Base-by-base conservation (phyloP, 2,797 vertebrate genomes). In the Diglossa cyanea region DNA sequence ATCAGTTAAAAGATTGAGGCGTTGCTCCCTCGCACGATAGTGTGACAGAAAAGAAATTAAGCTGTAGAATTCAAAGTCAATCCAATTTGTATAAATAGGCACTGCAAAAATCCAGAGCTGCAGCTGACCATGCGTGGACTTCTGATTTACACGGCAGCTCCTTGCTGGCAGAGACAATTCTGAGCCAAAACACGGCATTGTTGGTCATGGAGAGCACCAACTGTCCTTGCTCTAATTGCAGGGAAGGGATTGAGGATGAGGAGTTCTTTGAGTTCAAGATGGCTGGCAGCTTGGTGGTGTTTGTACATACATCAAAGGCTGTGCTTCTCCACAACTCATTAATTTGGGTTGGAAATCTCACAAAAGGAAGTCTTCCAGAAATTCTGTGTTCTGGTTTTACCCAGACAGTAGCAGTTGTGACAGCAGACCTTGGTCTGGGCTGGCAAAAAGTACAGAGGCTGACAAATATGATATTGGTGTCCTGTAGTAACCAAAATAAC, bases 331-430 rank as follows among this genome's bases (percentile, higher is more conserved):
- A 79, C 83, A 76, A 42, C 83, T 94, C 94, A 94, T 93, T 93
- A 73, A 94, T 96, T 91, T 90, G 79, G 51, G 44, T 42, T 97
- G 92, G 90, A 82, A 95, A 94, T 93, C 70, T 93, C 88, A 93
- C 92, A 93, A 90, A 94, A 86, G 48, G 33, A 58, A 73, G 47
- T 78, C 55, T 95, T 95, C 55, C 93, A 93, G 79, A 95, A 95
- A 44, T 86, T 70, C 80, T 54, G 53, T 45, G 51, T 76, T 81
- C 88, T 90, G 45, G n/a, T 65, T 95, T 96, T 68, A 88, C 45
- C 65, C 82, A 65, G 81, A 84, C 31, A 75, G 60, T 7, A 1
- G 42, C 79, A 83, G 66, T 39, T 88, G 58, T 51, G 70, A 88
- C 70, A 86, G 48, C 44, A 81, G 86, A 58, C 18, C 67, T 75